These are phyloP conservation scores for Antechinus flavipes DNA, from an alignment of 2,113 vertebrate genomes.

Conservation along the genomic window DNA sequence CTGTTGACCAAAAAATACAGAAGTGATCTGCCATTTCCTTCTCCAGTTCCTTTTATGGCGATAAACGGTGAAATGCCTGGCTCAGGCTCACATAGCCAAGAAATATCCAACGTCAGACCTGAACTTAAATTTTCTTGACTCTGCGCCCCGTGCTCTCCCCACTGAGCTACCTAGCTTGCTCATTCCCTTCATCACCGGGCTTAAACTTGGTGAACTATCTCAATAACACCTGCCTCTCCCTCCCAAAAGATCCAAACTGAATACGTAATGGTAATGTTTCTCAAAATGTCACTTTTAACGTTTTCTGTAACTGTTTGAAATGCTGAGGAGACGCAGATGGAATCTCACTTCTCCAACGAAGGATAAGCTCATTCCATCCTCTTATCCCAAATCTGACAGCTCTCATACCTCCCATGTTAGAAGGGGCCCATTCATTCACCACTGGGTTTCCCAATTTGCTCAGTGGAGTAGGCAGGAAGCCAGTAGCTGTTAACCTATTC, in stretches of 20 bases:
- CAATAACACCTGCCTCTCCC: accelerated
- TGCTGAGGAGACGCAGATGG: not conserved
- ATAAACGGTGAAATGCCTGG: not conserved
- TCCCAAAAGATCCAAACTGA: not conserved
- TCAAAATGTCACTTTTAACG: not conserved
- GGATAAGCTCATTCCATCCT: not conserved
- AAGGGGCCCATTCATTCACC: not conserved
- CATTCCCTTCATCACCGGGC: not conserved
- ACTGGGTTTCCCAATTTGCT: not conserved
- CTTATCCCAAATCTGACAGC: not conserved
- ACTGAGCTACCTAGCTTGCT: not conserved
- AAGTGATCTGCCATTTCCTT: not conserved
- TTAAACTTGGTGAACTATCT: not conserved
- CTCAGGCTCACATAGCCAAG: not conserved
- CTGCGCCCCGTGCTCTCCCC: not conserved
- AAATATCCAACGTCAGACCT: not conserved
- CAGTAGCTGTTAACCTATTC: not conserved
- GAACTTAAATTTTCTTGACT: too few relatives aligned
- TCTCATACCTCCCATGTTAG: not conserved
- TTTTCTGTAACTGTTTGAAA: not conserved
- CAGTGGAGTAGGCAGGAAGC: not conserved
- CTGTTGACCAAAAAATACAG: not conserved
- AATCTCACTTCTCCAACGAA: not conserved
- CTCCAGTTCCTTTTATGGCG: not conserved
- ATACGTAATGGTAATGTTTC: not conserved